A percentile compares a stretch with the other conserved stretches of the same genome.
Conservation (phyloP, 2,888 invertebrate species). For the Drosophila ochracea region DNA sequence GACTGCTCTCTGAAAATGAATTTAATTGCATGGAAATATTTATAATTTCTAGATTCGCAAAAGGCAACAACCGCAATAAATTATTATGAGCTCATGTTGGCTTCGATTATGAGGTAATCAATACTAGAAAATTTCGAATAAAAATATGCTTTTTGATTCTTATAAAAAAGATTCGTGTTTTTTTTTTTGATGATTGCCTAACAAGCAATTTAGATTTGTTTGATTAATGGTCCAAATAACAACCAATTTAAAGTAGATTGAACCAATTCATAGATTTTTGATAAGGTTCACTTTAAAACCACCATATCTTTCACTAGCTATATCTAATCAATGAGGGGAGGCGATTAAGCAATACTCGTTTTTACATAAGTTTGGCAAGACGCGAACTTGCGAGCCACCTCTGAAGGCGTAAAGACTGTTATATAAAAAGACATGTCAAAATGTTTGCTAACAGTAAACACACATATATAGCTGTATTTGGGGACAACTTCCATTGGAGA, state of each 20-base stretch:
- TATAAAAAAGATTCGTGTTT: too few species aligned
- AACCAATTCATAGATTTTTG: conserved; percentile 1
- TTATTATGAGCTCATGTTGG: conserved; percentile 6
- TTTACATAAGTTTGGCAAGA: conserved; percentile 5
- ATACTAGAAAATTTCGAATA: not conserved
- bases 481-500: conserved; percentile 24
- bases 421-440: conserved; percentile 31
- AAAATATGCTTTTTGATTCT: not conserved
- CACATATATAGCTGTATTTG: conserved; percentile 15
- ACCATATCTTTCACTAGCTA: conserved; percentile 19
- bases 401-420: conserved; percentile 28
- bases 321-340: conserved; percentile 49
- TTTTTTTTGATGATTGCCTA: not conserved
- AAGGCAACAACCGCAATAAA: not conserved
- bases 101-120: conserved; percentile 4
- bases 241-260: conserved; percentile 14
- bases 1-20: not conserved
- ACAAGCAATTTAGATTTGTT: not conserved
- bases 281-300: conserved; percentile 10
- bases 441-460: conserved; percentile 29
- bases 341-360: not conserved
- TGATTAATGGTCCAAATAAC: not conserved
- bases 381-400: conserved; percentile 19
- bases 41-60: not conserved
- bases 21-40: not conserved